Conservation (phyloP, 2,888 invertebrate genomes). For the Troides oblongomaculatus region DNA sequence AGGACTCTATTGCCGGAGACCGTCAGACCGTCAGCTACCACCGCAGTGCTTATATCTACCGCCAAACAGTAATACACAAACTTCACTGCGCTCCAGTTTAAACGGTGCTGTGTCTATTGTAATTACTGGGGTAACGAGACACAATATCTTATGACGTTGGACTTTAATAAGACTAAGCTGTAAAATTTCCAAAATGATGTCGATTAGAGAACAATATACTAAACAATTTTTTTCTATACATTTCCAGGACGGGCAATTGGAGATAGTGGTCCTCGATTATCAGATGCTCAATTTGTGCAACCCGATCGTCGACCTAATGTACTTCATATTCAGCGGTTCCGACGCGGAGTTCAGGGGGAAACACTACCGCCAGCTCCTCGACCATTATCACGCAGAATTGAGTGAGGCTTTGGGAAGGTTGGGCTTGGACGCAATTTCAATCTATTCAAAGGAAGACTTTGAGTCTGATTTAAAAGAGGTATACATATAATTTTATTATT, state of each 20-base stretch:
- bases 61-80: no score
- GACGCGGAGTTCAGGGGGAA: slow-evolving; percentile 42
- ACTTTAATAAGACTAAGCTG: no score
- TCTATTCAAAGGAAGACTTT: slow-evolving; percentile 35
- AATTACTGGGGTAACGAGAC: no score
- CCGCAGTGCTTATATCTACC: no score
- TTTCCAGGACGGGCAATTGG: slow-evolving; percentile 39
- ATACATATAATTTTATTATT: no score
- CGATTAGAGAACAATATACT: no score
- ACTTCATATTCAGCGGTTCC: slow-evolving; percentile 43
- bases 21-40: no score
- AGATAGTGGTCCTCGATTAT: slow-evolving; percentile 40
- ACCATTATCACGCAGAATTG: slow-evolving; percentile 37
- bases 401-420: slow-evolving; percentile 31
- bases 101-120: no score
- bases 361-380: slow-evolving; percentile 35
- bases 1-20: no score
- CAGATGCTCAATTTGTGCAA: slow-evolving; percentile 37
- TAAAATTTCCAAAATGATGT: no score
- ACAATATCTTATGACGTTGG: no score
- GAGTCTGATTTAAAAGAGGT: slow-evolving; percentile 37
- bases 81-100: no score
- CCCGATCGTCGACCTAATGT: slow-evolving; percentile 39
- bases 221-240: slow-evolving; percentile 16
- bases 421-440: slow-evolving; percentile 29